These are phyloP conservation scores for Chloropsis hardwickii DNA, from an alignment of 2,113 vertebrate genomes.

Conservation along the genomic window DNA sequence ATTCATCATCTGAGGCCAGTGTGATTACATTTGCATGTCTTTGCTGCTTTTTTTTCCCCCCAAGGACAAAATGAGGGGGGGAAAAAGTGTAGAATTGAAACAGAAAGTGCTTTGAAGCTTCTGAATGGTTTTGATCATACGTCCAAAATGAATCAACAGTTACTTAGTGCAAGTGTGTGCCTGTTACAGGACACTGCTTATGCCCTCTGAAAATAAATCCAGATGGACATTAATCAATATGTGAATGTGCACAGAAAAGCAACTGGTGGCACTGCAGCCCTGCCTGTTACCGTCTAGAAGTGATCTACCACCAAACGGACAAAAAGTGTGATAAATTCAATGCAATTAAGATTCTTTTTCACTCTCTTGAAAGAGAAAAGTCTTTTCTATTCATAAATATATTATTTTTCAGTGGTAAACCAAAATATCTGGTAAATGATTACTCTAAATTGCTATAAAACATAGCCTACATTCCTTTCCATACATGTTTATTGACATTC, in stretches of 20 bases:
- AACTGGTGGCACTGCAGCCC: not conserved
- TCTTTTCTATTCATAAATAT: not conserved
- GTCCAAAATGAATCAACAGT: conserved; percentile 25
- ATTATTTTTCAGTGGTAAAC: not conserved
- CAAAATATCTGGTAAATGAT: not conserved
- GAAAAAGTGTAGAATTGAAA: not conserved
- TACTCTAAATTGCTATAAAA: not conserved
- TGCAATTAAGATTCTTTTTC: not conserved
- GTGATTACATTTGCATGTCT: conserved; percentile 51
- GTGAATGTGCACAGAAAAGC: conserved; percentile 1
- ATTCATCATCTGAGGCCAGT: conserved; percentile 42
- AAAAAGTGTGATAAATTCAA: not conserved
- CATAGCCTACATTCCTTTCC: not conserved
- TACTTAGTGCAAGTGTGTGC: not conserved
- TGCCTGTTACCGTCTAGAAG: not conserved
- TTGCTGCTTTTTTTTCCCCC: not conserved
- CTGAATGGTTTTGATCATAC: not conserved
- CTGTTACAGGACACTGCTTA: not conserved
- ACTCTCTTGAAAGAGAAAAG: not conserved
- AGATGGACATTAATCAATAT: conserved; percentile 31
- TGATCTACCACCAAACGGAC: not conserved
- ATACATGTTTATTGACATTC: not conserved
- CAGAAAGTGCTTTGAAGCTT: conserved; percentile 39
- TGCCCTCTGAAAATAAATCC: conserved; percentile 38
- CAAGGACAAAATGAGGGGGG: not conserved